phyloP scores from a whole-genome alignment of 2,113 vertebrate genomes.

The Entelurus aequoreus region DNA sequence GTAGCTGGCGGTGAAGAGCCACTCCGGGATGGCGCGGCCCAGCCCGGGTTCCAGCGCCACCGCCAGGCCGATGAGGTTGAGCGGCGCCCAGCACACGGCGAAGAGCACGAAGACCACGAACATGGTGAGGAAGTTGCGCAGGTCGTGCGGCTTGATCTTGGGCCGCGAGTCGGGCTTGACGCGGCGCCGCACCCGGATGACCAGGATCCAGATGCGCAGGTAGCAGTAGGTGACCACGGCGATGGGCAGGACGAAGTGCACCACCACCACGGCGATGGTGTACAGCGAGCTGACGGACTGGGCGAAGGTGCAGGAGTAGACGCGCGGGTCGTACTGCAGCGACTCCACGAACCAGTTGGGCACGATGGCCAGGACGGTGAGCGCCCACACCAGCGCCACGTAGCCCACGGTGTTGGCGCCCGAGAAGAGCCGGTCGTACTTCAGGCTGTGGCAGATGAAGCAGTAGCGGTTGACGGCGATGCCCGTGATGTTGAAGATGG shows the following conservation, averaged over 20 bases:
- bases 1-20: constrained; percentile 80
- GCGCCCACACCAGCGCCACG: constrained; percentile 72
- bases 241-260: constrained; percentile 79
- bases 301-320: constrained; percentile 80
- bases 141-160: no score
- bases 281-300: constrained; percentile 79
- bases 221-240: constrained; percentile 73
- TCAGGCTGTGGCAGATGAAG: constrained; percentile 80
- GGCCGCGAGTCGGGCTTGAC: no score
- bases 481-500: constrained; percentile 81
- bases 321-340: constrained; percentile 74
- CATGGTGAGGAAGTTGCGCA: no score
- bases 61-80: no score
- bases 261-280: constrained; percentile 75
- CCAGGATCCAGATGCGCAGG: no score
- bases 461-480: constrained; percentile 82
- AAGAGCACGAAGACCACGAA: no score
- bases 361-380: constrained; percentile 73
- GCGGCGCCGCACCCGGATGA: no score
- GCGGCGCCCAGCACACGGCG: no score
- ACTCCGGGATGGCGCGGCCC: constrained; percentile 71
- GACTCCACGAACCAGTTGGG: constrained; percentile 81
- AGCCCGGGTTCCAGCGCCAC: no score
- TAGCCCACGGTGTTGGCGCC: constrained; percentile 75
- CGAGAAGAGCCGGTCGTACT: constrained; percentile 77